These are phyloP conservation scores for Albula goreensis DNA, from an alignment of 2,113 vertebrate species.

Conservation along the genomic window DNA sequence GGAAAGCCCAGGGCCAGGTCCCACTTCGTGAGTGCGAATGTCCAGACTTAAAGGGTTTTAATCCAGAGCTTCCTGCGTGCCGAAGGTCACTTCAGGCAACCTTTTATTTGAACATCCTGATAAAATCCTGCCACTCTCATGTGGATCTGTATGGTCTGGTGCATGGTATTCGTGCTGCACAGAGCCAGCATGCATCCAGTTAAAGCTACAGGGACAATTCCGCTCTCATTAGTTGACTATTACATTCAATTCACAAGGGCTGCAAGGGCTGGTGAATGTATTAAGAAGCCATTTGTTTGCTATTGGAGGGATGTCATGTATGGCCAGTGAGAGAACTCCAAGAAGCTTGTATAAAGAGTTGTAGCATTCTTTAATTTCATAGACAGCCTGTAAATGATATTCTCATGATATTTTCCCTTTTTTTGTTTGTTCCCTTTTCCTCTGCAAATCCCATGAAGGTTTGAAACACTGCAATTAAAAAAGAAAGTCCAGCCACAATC, in stretches of 20 bases:
- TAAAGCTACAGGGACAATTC: not conserved
- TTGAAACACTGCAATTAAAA: constrained; percentile 43
- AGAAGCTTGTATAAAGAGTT: constrained; percentile 3
- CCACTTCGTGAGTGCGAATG: not conserved
- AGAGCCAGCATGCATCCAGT: not conserved
- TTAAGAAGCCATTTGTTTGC: not conserved
- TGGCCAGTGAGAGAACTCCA: constrained; percentile 14
- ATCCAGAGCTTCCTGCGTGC: not conserved
- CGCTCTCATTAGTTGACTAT: not conserved
- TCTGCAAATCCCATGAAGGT: constrained; percentile 24
- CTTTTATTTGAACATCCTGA: not conserved
- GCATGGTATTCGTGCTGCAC: not conserved
- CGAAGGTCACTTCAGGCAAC: not conserved
- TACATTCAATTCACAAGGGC: not conserved
- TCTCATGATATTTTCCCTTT: constrained; percentile 16
- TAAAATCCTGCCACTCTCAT: not conserved
- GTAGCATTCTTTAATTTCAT: constrained; percentile 24
- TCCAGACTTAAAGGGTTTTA: not conserved
- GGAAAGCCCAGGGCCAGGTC: not conserved
- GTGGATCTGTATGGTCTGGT: not conserved
- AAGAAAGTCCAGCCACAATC: constrained; percentile 45
- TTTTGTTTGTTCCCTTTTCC: constrained; percentile 30
- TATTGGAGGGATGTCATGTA: constrained; percentile 1
- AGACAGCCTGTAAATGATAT: constrained; percentile 19
- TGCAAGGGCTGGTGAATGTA: not conserved